Conservation (phyloP, 2,113 vertebrate genomes). For the Crypturellus undulatus region DNA sequence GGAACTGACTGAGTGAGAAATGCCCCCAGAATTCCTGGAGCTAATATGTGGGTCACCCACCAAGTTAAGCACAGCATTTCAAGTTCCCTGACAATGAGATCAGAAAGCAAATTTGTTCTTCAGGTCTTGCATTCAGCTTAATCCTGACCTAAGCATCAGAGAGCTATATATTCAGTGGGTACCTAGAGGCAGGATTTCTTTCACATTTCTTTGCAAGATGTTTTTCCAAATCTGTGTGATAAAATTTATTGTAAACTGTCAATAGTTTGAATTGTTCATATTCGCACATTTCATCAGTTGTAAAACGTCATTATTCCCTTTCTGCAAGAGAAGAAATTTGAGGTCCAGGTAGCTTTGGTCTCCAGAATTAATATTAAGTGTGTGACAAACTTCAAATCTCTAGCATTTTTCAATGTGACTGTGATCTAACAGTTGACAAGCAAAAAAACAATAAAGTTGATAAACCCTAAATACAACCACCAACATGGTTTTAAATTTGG, state of each 20-base stretch:
- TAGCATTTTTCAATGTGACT: neutral
- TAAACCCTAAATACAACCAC: neutral
- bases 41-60: neutral
- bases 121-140: neutral
- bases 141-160: neutral
- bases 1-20: neutral
- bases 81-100: neutral
- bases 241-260: neutral
- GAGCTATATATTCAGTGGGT: neutral
- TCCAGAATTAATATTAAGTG: neutral
- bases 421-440: neutral
- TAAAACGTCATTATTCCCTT: neutral
- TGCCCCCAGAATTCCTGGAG: neutral
- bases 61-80: neutral
- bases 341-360: neutral
- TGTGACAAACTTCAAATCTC: neutral
- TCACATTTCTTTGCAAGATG: neutral
- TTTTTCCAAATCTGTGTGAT: neutral
- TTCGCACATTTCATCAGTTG: neutral
- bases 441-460: neutral
- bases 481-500: neutral
- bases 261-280: neutral
- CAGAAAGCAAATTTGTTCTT: neutral
- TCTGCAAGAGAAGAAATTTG: neutral
- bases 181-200: neutral